Evolutionary conservation across 1,140 invertebrate genomes (phyloP), one percentile per base, ranked within the genome.

Genomic region (Diprion similis): DNA sequence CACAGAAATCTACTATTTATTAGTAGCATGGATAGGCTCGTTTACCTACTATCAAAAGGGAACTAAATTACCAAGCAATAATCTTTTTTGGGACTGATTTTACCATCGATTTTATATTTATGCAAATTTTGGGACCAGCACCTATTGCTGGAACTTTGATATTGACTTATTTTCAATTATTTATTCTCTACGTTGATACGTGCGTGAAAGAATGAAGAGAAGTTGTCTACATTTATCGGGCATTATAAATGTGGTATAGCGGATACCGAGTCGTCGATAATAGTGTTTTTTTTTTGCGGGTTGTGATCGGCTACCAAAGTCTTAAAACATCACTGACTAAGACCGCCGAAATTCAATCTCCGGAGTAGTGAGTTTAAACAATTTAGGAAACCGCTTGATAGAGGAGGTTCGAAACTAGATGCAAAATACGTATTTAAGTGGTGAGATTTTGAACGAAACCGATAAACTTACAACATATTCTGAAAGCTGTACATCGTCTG

Each of bases 231-330:
- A 37, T 37, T 6, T 3, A 6, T 37, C 24, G 2, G 24, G 24
- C 24, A 37, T 37, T 37, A 6, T 37, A 37, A 37, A 37, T 37
- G 24, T 37, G 24, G 24, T 37, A 37, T 59, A 59, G 51, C 51
- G 51, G 51, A 59, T 59, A 15, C 6, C 51, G 51, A 59, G 51
- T 68, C 37, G 46, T 17, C 71, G 66, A 45, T 18, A 45, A 18
- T 19, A 24, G 18, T 69, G 15, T 59, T 68, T 73, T 69, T 15
- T 74, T 69, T 70, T 74, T 70, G 65, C 10, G 48, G 47, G 1
- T 15, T 45, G 69, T 64, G 18, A 70, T 74, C 68, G 67, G 18
- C 65, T 74, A 64, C 19, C 11, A 68, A 71, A 75, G 66, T 75
- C 47, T 65, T 68, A 19, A 70, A 74, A 74, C 68, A 74, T 74